Conservation (phyloP, 1,140 invertebrate genomes). For the Batillaria attramentaria region DNA sequence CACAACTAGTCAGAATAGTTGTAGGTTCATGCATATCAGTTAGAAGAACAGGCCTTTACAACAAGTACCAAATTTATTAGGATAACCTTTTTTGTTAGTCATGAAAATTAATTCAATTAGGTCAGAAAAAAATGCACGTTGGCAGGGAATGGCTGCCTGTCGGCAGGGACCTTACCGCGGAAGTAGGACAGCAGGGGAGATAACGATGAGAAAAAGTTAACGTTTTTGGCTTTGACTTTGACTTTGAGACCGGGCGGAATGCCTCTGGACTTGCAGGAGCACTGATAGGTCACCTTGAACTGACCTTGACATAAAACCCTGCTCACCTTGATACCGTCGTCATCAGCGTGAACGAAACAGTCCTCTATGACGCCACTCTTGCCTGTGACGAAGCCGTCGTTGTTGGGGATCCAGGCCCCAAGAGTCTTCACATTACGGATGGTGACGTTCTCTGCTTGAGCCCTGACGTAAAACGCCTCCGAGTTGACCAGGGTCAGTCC, state of each 20-base stretch:
- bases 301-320: not conserved
- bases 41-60: too few relatives aligned
- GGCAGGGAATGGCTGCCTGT: not conserved
- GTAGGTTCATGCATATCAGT: too few relatives aligned
- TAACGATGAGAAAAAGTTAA: not conserved
- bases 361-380: slow-evolving; percentile 30
- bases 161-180: too few relatives aligned
- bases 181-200: too few relatives aligned
- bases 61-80: too few relatives aligned
- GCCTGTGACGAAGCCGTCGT: slow-evolving; percentile 27
- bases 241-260: too few relatives aligned
- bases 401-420: slow-evolving; percentile 32
- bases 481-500: slow-evolving; percentile 31
- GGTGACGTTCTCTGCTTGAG: slow-evolving; percentile 9
- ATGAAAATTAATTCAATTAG: too few relatives aligned
- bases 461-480: slow-evolving; percentile 7
- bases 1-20: too few relatives aligned
- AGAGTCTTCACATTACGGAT: slow-evolving; percentile 34
- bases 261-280: too few relatives aligned
- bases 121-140: too few relatives aligned
- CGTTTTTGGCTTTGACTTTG: not conserved
- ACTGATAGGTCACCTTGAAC: too few relatives aligned
- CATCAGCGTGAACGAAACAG: slow-evolving; percentile 20
- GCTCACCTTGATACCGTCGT: slow-evolving; percentile 30
- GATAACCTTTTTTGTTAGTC: too few relatives aligned